Percentiles rank a stretch among this genome's conserved stretches.
phyloP scores from a whole-genome alignment of 2,888 invertebrate species.

The Epinotia bilunana region DNA sequence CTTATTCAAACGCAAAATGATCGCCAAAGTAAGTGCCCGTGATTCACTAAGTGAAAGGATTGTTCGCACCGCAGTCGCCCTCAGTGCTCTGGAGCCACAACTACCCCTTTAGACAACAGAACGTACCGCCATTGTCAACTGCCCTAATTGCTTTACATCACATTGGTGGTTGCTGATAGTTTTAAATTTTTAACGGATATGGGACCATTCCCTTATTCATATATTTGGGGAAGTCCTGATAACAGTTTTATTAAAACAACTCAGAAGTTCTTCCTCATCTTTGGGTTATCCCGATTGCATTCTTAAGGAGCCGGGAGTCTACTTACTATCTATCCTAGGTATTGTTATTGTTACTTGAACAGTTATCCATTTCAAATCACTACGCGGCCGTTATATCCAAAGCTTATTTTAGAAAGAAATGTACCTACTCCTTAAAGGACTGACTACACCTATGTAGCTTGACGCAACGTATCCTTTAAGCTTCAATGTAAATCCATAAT shows the following conservation, averaged over 20 bases:
- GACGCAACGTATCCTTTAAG: neutral
- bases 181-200: neutral
- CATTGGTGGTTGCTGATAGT: neutral
- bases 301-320: neutral
- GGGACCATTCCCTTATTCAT: neutral
- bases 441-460: neutral
- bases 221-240: neutral
- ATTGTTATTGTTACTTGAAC: neutral
- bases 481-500: neutral
- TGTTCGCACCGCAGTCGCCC: conserved; percentile 42
- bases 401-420: neutral
- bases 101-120: conserved; percentile 3
- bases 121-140: conserved; percentile 3
- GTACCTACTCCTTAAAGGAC: neutral
- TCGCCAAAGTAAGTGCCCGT: conserved; percentile 79
- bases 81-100: conserved; percentile 21
- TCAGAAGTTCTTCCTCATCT: neutral
- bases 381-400: neutral
- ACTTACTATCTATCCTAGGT: neutral
- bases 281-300: neutral
- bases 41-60: conserved; percentile 69
- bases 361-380: neutral
- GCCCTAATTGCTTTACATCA: neutral
- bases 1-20: conserved; percentile 80
- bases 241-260: neutral